Evolutionary conservation across 2,797 vertebrate species (phyloP).

Genomic region (Danio albolineatus): DNA sequence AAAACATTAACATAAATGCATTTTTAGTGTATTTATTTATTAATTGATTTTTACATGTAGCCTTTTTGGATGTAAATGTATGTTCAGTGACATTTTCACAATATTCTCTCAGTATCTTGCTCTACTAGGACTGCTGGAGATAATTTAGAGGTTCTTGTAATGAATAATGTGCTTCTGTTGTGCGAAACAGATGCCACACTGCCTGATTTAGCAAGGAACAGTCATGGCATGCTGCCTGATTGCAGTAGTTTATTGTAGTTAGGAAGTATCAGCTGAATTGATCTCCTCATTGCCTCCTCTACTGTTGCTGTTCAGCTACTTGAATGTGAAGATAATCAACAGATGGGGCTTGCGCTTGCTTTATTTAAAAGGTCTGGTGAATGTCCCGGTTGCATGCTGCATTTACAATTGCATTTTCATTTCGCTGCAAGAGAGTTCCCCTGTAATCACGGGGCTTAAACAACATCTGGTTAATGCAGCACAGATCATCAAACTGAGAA

Average conservation of each 20-base stretch:
- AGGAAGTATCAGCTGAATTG: conserved; percentile 16
- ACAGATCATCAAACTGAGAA: neutral
- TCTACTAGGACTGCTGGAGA: neutral
- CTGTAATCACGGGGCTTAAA: conserved; percentile 7
- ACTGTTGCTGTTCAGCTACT: conserved; percentile 27
- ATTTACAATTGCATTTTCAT: conserved; percentile 31
- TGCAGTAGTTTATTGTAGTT: conserved; percentile 35
- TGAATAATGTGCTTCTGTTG: conserved; percentile 1
- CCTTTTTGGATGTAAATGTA: no score
- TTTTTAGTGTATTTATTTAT: no score
- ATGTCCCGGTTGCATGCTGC: conserved; percentile 25
- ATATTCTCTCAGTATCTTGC: neutral
- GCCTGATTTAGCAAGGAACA: conserved; percentile 10
- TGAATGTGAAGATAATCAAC: conserved; percentile 39
- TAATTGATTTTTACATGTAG: no score
- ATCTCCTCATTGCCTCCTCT: conserved; percentile 26
- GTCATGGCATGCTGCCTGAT: conserved; percentile 25
- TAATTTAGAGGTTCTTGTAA: conserved; percentile 6
- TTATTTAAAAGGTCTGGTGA: conserved; percentile 32
- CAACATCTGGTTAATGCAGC: conserved; percentile 24
- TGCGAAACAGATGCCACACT: neutral
- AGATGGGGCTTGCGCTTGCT: conserved; percentile 2
- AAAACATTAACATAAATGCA: no score
- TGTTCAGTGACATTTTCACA: no score
- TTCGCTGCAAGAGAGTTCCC: conserved; percentile 15